Percentiles rank a stretch among this genome's conserved stretches.
Conservation (phyloP, 2,797 vertebrate species). For the Gambusia yucatana region DNA sequence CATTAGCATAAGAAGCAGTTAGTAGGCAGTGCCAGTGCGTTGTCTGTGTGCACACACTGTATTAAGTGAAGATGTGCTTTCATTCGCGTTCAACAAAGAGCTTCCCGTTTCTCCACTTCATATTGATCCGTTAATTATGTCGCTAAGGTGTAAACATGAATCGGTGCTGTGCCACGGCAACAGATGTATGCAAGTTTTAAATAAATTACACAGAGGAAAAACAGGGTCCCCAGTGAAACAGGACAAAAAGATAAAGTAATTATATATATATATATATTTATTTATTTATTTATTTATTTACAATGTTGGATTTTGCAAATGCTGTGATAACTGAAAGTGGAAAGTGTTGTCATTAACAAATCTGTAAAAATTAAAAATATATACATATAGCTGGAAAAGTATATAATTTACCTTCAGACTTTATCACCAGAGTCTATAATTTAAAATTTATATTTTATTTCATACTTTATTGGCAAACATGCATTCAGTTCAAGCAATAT, state of each 20-base stretch:
- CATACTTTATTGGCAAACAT: background rate
- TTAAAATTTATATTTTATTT: background rate
- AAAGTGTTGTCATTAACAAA: background rate
- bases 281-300: background rate
- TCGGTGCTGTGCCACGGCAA: conserved; percentile 67
- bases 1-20: conserved; percentile 55
- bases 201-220: conserved; percentile 69
- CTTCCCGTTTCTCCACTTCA: conserved; percentile 49
- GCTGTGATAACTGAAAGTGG: background rate
- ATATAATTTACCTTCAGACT: background rate
- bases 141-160: conserved; percentile 77
- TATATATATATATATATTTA: too few species aligned
- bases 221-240: conserved; percentile 44
- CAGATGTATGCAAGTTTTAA: conserved; percentile 59
- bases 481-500: background rate
- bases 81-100: conserved; percentile 63
- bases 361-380: too few species aligned
- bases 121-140: conserved; percentile 80
- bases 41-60: conserved; percentile 10
- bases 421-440: background rate
- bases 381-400: background rate
- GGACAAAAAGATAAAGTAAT: background rate
- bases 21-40: conserved; percentile 7
- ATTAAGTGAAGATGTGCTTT: conserved; percentile 37
- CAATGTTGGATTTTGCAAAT: conserved; percentile 30